Evolutionary conservation across 2,113 vertebrate species (phyloP), one percentile per base, ranked within the genome.

Genomic region (Leptobrachium ailaonicum): DNA sequence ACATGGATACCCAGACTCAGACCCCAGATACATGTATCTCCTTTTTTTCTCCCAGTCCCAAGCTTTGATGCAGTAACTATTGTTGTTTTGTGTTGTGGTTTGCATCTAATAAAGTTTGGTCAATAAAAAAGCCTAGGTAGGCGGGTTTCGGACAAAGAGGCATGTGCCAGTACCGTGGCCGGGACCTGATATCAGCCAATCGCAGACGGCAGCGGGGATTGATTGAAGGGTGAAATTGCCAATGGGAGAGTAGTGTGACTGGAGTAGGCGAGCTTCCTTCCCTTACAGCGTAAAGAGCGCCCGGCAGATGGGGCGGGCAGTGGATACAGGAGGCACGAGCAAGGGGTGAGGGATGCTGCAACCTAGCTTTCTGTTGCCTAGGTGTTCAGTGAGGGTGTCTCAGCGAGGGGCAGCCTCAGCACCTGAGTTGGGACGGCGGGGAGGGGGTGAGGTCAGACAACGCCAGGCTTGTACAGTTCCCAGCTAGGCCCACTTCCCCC

Each of bases 281-380:
- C 73, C 44, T 32, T 10, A 32, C 14, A 9, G n/a, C 32, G 71
- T 69, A 84, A 82, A 83, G 83, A 86, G 82, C 80, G 86, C 85
- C 84, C 83, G 85, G 85, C 88, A 86, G 88, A 87, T 86, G 86
- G 84, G 83, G 66, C 82, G 86, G 85, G 87, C 87, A 85, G 87
- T 45, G 81, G 82, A 79, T 78, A 41, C 83, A 32, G 20, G 20
- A 32, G 20, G 20, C 60, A 47, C 83, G 32, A 8, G 66, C 64
- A 12, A 82, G 43, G 42, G 71, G 13, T 75, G 66, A 60, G 72
- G 71, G 76, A 50, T 73, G 77, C 58, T 67, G 43, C 58, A 80
- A 41, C 58, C 50, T 53, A 58, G 66, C 44, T 56, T 76, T 63
- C 67, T 1, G 69, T 64, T 50, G 53, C 54, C 45, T 44, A 5